Base-by-base conservation (phyloP, 2,113 vertebrate species). In the Panthera tigris region DNA sequence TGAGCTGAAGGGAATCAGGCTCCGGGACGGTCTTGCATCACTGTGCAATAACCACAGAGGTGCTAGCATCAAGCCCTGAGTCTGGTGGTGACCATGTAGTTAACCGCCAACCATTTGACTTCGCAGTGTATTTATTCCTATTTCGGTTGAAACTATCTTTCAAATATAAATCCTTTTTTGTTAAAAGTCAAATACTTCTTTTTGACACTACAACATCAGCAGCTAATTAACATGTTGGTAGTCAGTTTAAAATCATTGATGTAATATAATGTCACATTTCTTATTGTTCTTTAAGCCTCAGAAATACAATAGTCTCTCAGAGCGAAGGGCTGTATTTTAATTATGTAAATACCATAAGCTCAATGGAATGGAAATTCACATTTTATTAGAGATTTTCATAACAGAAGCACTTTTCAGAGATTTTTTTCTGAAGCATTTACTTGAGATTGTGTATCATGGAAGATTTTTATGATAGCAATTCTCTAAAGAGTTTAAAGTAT, bases 351-450 rank as follows among this genome's bases (percentile, higher is more conserved):
- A 52, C 21, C 33, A 33, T 33, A 39, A 91, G 52, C 45, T 84
- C 10, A 52, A 29, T 74, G 73, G 11, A 52, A 76, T 55, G 33
- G 45, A 89, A 92, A 68, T 69, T 27, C 39, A 69, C 8, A 69
- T 68, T 89, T 88, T 48, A 84, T 33, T 92, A 63, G 36, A 79
- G 82, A 48, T 73, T 80, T 36, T 57, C 19, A 14, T n/a, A 74
- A 18, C 11, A 76, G 39, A 80, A 79, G 61, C 13, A 33, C 36
- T 84, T 84, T 79, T 91, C 21, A 73, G 91, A 88, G 25, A 69
- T 93, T 50, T 48, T 91, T 91, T 94, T 88, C 90, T 96, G 13
- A 33, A 90, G 36, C 21, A 84, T 19, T 91, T 92, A 84, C 48
- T 96, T 96, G 80, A 90, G 31, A 84, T 12, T 83, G 19, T 74